phyloP scores from a whole-genome alignment of 2,113 vertebrate species.

The Pseudois nayaur region DNA sequence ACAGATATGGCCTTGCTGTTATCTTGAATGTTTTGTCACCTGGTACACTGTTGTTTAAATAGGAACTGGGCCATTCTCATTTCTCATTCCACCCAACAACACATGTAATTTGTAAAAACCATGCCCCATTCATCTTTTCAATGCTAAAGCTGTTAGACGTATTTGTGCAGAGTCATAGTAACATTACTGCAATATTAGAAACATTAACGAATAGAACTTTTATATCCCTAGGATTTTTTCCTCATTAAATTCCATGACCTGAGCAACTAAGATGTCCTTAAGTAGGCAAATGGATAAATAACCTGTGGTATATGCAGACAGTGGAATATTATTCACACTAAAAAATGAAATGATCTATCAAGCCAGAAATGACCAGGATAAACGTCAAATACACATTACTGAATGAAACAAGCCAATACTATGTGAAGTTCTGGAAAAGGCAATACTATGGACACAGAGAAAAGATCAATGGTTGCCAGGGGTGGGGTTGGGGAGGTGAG shows the following conservation, averaged over 20 bases:
- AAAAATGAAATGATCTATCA: background rate
- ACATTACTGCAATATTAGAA: background rate
- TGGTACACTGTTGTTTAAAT: background rate
- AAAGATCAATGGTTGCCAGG: background rate
- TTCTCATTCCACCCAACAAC: background rate
- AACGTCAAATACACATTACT: background rate
- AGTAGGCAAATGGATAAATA: background rate
- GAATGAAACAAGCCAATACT: background rate
- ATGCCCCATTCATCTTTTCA: background rate
- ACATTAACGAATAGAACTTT: background rate
- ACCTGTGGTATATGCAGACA: background rate
- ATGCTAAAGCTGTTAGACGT: background rate
- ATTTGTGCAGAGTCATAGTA: background rate
- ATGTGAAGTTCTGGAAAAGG: background rate
- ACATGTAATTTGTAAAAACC: background rate
- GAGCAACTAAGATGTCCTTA: background rate
- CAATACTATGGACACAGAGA: background rate
- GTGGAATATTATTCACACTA: background rate
- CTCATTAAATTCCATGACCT: background rate
- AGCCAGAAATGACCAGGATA: background rate
- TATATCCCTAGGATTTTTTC: background rate
- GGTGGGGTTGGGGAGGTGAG: background rate
- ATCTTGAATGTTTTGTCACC: background rate
- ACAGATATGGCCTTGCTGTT: background rate
- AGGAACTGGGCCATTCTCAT: background rate